Evolutionary conservation across 2,797 vertebrate genomes (phyloP).

Genomic region (Buceros bicornis): DNA sequence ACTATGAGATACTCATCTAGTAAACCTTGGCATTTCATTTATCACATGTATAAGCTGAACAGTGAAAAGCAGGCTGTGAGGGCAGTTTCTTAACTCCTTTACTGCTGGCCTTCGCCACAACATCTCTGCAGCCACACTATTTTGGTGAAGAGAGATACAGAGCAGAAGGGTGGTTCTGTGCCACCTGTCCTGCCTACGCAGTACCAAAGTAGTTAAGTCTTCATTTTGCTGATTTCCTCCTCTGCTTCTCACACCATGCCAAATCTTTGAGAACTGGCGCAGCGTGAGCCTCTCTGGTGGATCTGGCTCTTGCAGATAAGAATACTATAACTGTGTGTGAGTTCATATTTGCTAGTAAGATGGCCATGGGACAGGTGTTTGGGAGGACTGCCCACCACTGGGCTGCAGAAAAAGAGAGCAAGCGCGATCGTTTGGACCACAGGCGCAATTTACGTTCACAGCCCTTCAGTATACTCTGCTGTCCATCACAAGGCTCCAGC

Average conservation of each 20-base stretch:
- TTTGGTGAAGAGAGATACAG: neutral
- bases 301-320: neutral
- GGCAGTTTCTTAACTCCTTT: neutral
- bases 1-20: neutral
- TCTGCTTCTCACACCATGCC: neutral
- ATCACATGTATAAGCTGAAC: neutral
- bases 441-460: rapidly evolving
- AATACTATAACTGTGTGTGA: neutral
- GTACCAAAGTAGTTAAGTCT: neutral
- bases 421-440: neutral
- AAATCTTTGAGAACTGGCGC: neutral
- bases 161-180: neutral
- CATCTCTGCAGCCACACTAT: neutral
- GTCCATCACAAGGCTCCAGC: neutral
- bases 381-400: neutral
- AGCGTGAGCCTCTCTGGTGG: neutral
- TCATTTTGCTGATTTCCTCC: rapidly evolving
- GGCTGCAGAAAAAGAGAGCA: neutral
- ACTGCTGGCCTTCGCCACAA: neutral
- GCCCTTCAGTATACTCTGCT: neutral
- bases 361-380: neutral
- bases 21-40: neutral
- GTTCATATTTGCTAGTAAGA: neutral
- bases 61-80: neutral
- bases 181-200: rapidly evolving